These are phyloP conservation scores for Synaphobranchus kaupii DNA, from an alignment of 2,797 vertebrate species.

Conservation along the genomic window DNA sequence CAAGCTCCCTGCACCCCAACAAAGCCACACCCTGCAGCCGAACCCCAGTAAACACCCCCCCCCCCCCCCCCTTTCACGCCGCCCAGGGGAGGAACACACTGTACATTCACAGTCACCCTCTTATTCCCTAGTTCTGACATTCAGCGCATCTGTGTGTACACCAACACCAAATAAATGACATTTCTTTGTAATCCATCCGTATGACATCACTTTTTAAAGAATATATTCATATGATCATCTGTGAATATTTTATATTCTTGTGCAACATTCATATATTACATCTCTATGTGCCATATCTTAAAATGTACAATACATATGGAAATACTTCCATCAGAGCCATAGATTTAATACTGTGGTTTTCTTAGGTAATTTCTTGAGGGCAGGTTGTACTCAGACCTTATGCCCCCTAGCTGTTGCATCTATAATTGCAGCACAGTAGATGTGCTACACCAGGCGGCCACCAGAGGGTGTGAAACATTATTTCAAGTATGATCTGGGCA, in stretches of 20 bases:
- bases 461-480: neutral
- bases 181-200: neutral
- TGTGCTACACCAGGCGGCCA: neutral
- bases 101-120: constrained; percentile 1
- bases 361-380: neutral
- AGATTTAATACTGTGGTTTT: constrained; percentile 5
- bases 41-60: neutral
- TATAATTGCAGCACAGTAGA: neutral
- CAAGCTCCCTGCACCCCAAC: neutral
- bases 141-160: neutral
- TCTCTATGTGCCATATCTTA: constrained; percentile 10
- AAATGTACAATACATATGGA: constrained; percentile 14
- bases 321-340: neutral
- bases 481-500: neutral
- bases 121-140: neutral
- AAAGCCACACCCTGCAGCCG: neutral
- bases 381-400: neutral
- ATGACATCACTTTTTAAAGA: neutral
- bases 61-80: too few species aligned
- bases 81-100: neutral
- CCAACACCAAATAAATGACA: neutral
- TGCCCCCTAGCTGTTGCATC: constrained; percentile 1
- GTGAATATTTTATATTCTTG: constrained; percentile 1
- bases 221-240: constrained; percentile 7
- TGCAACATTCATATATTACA: constrained; percentile 19